phyloP scores from a whole-genome alignment of 92 coral and sea anemone species.

The Phymanthus crucifer region DNA sequence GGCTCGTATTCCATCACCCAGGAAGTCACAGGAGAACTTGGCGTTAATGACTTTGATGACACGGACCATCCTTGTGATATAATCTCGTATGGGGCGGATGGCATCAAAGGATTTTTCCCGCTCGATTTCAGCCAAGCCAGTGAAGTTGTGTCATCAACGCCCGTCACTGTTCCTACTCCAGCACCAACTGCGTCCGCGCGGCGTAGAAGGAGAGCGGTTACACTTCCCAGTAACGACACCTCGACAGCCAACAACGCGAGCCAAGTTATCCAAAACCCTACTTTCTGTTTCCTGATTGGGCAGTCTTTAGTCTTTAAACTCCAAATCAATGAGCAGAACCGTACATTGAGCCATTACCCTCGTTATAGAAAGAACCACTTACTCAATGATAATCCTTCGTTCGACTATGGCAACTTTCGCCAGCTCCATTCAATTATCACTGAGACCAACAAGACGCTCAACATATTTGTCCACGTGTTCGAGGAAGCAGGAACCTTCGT shows the following conservation, averaged over 20 bases:
- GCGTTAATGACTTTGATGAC: conserved; percentile 43
- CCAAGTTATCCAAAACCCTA: conserved; percentile 57
- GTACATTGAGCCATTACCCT: conserved; percentile 84
- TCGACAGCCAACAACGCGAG: conserved; percentile 1
- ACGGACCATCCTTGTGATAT: conserved; percentile 43
- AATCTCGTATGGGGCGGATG: conserved; percentile 26
- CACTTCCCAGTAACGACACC: conserved; percentile 34
- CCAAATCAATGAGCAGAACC: conserved; percentile 67
- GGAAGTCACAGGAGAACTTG: conserved; percentile 42
- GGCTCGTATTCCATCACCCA: conserved; percentile 3
- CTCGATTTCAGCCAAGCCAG: conserved; percentile 22
- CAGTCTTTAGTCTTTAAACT: conserved; percentile 67
- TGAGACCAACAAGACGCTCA: conserved; percentile 77
- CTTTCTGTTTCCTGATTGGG: conserved; percentile 62
- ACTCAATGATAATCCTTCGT: conserved; percentile 72
- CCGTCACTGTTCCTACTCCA: conserved; percentile 12
- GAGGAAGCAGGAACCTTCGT: conserved; percentile 85
- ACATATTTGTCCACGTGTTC: conserved; percentile 79
- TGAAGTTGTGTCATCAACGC: conserved; percentile 15
- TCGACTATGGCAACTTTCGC: conserved; percentile 92
- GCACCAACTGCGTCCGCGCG: conserved; percentile 38
- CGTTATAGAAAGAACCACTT: conserved; percentile 90
- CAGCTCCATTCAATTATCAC: conserved; percentile 81
- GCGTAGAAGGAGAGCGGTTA: conserved; percentile 56
- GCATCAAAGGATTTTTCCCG: conserved; percentile 43